Evolutionary conservation across 2,888 invertebrate genomes (phyloP).

Genomic region (Platycheirus albimanus): DNA sequence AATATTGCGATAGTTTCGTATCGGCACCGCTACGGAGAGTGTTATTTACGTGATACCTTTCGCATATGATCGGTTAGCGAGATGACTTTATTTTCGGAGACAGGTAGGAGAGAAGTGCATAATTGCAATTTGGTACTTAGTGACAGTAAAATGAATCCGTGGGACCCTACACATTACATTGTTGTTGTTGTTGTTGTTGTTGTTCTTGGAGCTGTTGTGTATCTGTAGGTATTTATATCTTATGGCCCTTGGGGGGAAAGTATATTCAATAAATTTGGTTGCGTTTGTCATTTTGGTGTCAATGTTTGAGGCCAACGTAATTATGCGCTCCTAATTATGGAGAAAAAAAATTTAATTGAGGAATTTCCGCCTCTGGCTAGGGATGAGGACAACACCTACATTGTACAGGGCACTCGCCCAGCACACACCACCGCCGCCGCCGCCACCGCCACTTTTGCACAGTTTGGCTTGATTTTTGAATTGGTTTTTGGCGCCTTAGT

Average conservation of each 20-base stretch:
- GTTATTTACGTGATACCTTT: constrained; percentile 71
- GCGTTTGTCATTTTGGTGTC: constrained; percentile 49
- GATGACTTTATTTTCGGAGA: constrained; percentile 55
- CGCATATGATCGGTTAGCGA: constrained; percentile 57
- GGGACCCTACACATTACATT: constrained; percentile 36
- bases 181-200: no score
- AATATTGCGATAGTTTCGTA: constrained; percentile 71
- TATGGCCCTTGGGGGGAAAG: constrained; percentile 13
- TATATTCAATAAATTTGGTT: constrained; percentile 48
- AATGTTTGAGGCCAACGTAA: constrained; percentile 59
- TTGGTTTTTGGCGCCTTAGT: constrained; percentile 67
- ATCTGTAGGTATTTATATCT: not conserved
- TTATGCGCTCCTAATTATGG: constrained; percentile 61
- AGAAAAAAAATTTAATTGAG: constrained; percentile 33
- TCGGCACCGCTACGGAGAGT: constrained; percentile 51
- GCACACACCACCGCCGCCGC: not conserved
- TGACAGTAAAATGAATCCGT: constrained; percentile 64
- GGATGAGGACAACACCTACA: constrained; percentile 57
- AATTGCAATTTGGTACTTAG: constrained; percentile 69
- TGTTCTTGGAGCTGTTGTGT: no score
- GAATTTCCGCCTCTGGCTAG: constrained; percentile 63
- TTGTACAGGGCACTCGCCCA: not conserved
- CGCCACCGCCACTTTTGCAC: no score
- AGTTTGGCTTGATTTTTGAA: constrained; percentile 22
- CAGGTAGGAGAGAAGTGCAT: constrained; percentile 44